Evolutionary conservation across 2,113 vertebrate genomes (phyloP).

Genomic region (Formicarius rufipectus): DNA sequence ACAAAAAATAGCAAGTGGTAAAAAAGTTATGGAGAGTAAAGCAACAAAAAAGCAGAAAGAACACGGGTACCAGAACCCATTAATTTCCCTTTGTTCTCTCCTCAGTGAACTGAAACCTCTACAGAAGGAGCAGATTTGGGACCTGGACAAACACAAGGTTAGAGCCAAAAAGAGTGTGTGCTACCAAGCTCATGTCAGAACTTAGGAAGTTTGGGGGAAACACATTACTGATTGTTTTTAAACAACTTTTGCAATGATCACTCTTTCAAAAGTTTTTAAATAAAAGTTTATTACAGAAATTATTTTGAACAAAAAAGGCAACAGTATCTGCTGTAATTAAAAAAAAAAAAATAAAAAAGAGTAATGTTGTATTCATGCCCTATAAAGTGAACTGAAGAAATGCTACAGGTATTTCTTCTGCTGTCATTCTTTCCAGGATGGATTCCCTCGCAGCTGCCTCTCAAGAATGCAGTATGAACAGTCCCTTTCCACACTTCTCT

Average conservation of each 20-base stretch:
- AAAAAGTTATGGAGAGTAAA: background rate
- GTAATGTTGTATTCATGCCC: slow-evolving; percentile 64
- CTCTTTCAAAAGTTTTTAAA: slow-evolving; percentile 77
- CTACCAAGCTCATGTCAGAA: background rate
- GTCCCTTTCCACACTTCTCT: slow-evolving; percentile 77
- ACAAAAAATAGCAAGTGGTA: background rate
- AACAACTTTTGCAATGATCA: background rate
- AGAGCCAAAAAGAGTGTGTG: background rate
- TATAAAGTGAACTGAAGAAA: slow-evolving; percentile 61
- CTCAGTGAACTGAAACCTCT: background rate
- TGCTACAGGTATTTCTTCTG: slow-evolving; percentile 40
- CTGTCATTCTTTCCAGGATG: slow-evolving; percentile 30
- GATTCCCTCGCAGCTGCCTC: slow-evolving; percentile 48
- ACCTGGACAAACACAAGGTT: background rate
- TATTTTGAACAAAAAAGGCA: slow-evolving; percentile 65
- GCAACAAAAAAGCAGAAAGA: background rate
- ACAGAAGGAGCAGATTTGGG: background rate
- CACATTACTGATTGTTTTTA: background rate
- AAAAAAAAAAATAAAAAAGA: slow-evolving; percentile 11
- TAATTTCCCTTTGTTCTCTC: background rate
- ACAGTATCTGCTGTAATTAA: slow-evolving; percentile 37
- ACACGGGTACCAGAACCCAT: background rate
- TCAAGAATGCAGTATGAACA: slow-evolving; percentile 83
- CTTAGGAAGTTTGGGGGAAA: background rate
- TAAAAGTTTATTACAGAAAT: slow-evolving; percentile 88